Percentiles rank a stretch among this genome's conserved stretches.
Conservation (phyloP, 2,113 vertebrate genomes). For the Megaceryle torquata region DNA sequence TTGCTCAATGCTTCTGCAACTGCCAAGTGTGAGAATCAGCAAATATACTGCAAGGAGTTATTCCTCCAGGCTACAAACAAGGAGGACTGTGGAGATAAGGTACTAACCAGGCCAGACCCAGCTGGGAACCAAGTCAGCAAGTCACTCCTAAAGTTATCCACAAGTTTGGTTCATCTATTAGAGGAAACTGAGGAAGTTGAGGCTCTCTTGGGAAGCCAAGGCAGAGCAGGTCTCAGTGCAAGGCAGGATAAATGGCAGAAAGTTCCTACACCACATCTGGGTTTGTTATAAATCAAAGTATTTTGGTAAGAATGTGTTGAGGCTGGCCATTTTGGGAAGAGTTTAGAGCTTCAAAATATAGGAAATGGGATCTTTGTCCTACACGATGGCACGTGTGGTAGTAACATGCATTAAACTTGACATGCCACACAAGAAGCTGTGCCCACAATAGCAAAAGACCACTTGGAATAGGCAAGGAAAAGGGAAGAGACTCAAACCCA, state of each 20-base stretch:
- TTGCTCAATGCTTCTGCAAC: not conserved
- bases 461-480: not conserved
- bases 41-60: not conserved
- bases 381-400: fast-evolving
- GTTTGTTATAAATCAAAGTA: not conserved
- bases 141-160: not conserved
- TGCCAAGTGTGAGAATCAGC: not conserved
- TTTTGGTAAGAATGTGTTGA: not conserved
- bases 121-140: not conserved
- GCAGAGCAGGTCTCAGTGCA: not conserved
- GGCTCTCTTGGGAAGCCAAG: not conserved
- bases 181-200: not conserved
- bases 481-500: not conserved
- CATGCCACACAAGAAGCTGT: fast-evolving
- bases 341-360: not conserved
- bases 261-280: not conserved
- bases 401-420: fast-evolving
- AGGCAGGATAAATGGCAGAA: not conserved
- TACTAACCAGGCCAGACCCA: not conserved
- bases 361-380: not conserved
- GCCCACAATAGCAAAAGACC: fast-evolving
- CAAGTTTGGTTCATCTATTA: not conserved
- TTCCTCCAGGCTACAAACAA: not conserved
- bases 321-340: not conserved
- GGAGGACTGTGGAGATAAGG: not conserved